Percentiles rank a stretch among this genome's conserved stretches.
Conservation (phyloP, 2,888 invertebrate species). For the Branchipolynoe longqiensis region DNA sequence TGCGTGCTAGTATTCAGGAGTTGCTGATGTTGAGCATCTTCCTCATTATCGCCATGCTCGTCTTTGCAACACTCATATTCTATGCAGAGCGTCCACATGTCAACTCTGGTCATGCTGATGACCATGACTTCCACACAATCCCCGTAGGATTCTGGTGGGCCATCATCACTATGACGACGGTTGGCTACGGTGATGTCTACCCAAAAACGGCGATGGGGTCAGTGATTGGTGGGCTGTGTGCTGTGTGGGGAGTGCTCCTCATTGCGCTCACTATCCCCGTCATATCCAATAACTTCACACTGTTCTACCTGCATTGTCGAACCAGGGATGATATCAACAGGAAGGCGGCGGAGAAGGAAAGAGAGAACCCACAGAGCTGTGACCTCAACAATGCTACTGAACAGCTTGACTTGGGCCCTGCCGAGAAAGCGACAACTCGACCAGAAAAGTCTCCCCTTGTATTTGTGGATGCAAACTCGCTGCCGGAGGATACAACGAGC, state of each 20-base stretch:
- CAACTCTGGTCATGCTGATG: conserved; percentile 37
- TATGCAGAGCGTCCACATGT: conserved; percentile 78
- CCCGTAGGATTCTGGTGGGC: conserved; percentile 82
- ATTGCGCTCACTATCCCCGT: conserved; percentile 81
- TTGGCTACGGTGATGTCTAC: conserved; percentile 80
- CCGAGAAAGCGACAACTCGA: too few species aligned
- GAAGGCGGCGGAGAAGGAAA: conserved; percentile 17
- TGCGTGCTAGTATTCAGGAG: conserved; percentile 82
- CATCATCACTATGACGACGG: conserved; percentile 81
- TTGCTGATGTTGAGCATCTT: conserved; percentile 80
- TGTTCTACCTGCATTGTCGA: conserved; percentile 79
- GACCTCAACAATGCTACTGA: not conserved
- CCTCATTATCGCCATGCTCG: conserved; percentile 80
- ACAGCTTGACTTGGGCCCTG: not conserved
- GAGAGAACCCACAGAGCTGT: not conserved
- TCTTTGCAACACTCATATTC: conserved; percentile 81
- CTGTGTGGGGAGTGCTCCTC: conserved; percentile 79
- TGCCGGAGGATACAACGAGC: conserved; percentile 57
- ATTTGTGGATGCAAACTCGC: conserved; percentile 60
- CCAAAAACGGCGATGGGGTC: conserved; percentile 77
- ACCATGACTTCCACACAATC: conserved; percentile 57
- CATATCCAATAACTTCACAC: conserved; percentile 80
- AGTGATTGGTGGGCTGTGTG: conserved; percentile 79
- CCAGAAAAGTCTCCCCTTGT: conserved; percentile 38
- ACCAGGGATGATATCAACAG: conserved; percentile 68